phyloP scores from a whole-genome alignment of 2,113 vertebrate species.

The Rhea americana region DNA sequence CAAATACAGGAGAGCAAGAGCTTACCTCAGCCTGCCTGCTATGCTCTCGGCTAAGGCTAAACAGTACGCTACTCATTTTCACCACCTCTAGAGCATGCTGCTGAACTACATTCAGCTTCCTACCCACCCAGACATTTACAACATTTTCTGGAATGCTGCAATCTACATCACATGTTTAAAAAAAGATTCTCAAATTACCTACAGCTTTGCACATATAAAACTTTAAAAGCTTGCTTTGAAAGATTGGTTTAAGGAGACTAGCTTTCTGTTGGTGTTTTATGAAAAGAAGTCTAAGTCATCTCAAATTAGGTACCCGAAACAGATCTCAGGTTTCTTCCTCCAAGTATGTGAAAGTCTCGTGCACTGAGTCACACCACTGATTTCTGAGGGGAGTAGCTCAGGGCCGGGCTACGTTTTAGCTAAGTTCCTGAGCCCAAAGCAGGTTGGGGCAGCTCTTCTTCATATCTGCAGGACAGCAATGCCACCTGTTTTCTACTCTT shows the following conservation, averaged over 20 bases:
- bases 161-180: background rate
- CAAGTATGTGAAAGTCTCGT: rapidly evolving
- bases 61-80: background rate
- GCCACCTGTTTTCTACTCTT: background rate
- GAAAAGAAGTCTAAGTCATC: background rate
- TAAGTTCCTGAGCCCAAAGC: rapidly evolving
- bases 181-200: background rate
- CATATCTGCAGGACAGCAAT: rapidly evolving
- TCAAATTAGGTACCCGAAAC: background rate
- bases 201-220: background rate
- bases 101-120: too few relatives aligned
- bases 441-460: background rate
- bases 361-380: background rate
- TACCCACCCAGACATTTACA: background rate
- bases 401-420: background rate
- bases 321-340: background rate
- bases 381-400: background rate
- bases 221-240: background rate
- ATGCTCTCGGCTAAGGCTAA: background rate
- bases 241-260: rapidly evolving
- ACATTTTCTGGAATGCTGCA: background rate
- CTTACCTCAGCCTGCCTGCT: background rate
- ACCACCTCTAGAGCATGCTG: background rate
- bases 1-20: background rate
- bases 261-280: background rate